Evolutionary conservation across 1,140 invertebrate genomes (phyloP).

Genomic region (Diabrotica virgifera): DNA sequence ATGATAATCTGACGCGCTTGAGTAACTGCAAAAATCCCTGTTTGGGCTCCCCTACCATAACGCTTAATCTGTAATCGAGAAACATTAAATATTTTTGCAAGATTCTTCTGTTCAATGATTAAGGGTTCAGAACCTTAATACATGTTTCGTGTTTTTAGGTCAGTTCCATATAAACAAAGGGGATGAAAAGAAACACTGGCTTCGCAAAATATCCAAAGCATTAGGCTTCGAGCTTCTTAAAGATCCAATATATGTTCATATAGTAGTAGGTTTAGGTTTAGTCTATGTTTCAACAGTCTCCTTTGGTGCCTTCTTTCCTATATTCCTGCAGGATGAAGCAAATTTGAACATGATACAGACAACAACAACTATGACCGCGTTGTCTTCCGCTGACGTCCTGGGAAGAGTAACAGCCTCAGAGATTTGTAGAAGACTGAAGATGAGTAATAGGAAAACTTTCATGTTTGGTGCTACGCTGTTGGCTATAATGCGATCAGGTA

Average conservation of each 20-base stretch:
- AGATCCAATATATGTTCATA: constrained; percentile 60
- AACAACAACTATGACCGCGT: constrained; percentile 63
- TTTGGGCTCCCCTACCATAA: too few relatives aligned
- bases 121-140: too few relatives aligned
- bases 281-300: constrained; percentile 65
- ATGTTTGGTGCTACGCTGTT: constrained; percentile 50
- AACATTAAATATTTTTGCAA: too few relatives aligned
- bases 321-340: constrained; percentile 58
- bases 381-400: constrained; percentile 62
- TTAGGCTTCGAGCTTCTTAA: constrained; percentile 62
- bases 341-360: constrained; percentile 55
- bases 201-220: constrained; percentile 49
- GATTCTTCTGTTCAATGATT: too few relatives aligned
- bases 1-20: too few relatives aligned
- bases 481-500: constrained; percentile 50
- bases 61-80: too few relatives aligned
- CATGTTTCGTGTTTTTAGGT: constrained; percentile 3
- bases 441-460: constrained; percentile 56
- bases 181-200: constrained; percentile 20
- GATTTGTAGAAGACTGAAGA: constrained; percentile 59
- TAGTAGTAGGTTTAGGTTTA: constrained; percentile 61
- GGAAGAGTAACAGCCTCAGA: constrained; percentile 61
- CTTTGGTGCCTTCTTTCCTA: constrained; percentile 67
- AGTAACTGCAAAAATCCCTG: too few relatives aligned
- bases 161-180: constrained; percentile 11